A percentile compares a stretch with the other conserved stretches of the same genome.
phyloP scores from a whole-genome alignment of 2,113 vertebrate genomes.

The Oncorhynchus tshawytscha region DNA sequence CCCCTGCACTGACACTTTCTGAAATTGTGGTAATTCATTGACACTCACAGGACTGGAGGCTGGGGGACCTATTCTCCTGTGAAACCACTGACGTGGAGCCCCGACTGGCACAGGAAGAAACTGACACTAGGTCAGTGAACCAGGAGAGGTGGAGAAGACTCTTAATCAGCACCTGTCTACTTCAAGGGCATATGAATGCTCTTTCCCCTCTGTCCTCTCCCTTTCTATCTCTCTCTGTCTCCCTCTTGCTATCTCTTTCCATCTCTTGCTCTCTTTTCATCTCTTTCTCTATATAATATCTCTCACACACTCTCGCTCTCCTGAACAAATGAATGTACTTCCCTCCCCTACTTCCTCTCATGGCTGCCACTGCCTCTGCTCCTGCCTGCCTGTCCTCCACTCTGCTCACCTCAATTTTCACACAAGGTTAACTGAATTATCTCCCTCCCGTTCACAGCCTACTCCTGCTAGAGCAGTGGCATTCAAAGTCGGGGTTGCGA shows the following conservation, averaged over 20 bases:
- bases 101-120: background rate
- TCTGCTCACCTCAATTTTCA: slow-evolving; percentile 55
- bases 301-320: slow-evolving; percentile 26
- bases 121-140: background rate
- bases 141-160: background rate
- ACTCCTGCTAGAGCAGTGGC: background rate
- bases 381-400: slow-evolving; percentile 31
- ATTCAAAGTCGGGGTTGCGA: no score
- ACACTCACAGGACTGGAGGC: background rate
- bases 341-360: slow-evolving; percentile 30
- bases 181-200: background rate
- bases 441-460: background rate
- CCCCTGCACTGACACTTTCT: background rate
- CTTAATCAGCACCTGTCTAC: slow-evolving; percentile 2
- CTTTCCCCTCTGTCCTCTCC: background rate
- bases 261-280: background rate
- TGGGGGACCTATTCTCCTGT: background rate
- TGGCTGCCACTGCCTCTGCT: slow-evolving; percentile 39
- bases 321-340: slow-evolving; percentile 16
- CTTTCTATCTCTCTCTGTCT: background rate
- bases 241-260: slow-evolving; percentile 7
- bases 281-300: slow-evolving; percentile 11
- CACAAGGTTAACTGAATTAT: slow-evolving; percentile 59
- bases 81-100: background rate
- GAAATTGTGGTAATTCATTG: background rate